These are phyloP conservation scores for Oegoconia quadripuncta DNA, from an alignment of 2,888 invertebrate species.

Conservation along the genomic window DNA sequence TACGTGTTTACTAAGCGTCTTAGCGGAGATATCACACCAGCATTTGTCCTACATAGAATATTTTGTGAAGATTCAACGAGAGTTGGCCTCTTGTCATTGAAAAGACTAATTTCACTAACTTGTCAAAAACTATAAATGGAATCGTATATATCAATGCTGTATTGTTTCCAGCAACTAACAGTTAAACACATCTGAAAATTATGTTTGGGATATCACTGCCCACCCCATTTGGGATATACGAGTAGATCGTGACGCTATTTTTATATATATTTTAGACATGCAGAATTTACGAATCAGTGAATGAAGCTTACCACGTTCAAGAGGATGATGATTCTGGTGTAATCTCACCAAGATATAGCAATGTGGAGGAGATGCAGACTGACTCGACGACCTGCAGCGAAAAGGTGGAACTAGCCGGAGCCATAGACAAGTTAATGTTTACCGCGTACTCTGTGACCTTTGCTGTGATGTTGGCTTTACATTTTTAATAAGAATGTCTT, in stretches of 20 bases:
- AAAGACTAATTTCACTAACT: no score
- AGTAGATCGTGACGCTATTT: neutral
- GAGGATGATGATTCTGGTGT: conserved; percentile 45
- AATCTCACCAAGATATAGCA: conserved; percentile 31
- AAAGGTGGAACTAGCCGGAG: conserved; percentile 48
- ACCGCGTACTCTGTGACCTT: conserved; percentile 49
- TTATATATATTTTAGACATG: conserved; percentile 27
- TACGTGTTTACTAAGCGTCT: no score
- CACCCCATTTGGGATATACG: neutral
- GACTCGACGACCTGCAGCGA: conserved; percentile 40
- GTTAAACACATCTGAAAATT: no score
- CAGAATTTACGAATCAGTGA: conserved; percentile 40
- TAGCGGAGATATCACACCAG: no score
- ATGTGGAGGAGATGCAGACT: conserved; percentile 58
- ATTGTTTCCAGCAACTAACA: no score
- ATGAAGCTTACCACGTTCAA: conserved; percentile 44
- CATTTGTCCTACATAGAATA: no score
- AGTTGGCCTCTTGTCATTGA: no score
- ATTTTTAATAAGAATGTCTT: conserved; percentile 34
- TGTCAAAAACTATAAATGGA: no score
- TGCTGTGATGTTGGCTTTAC: conserved; percentile 46
- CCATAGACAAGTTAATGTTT: conserved; percentile 55
- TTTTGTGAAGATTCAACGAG: no score
- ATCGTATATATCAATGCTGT: no score
- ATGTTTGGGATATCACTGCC: no score